Percentiles rank a stretch among this genome's conserved stretches.
These are phyloP conservation scores for Neosalanx taihuensis DNA, from an alignment of 2,797 vertebrate genomes.

Conservation along the genomic window DNA sequence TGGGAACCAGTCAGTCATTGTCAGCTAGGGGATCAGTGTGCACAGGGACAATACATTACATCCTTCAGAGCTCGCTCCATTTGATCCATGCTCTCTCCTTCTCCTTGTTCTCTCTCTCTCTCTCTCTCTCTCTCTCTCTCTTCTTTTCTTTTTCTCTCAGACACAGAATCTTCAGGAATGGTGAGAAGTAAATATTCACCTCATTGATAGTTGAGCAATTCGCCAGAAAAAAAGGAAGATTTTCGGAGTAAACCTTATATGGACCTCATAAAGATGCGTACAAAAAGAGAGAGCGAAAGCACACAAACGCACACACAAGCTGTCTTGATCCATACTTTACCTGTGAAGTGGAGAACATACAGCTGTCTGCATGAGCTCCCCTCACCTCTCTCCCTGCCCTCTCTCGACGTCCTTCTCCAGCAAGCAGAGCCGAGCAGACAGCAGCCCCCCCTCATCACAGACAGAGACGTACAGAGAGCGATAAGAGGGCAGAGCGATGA, in stretches of 20 bases:
- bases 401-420: slow-evolving; percentile 47
- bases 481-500: slow-evolving; percentile 65
- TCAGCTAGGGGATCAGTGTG: no score
- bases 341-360: no score
- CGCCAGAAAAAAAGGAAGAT: no score
- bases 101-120: not conserved
- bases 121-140: not conserved
- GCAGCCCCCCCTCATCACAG: slow-evolving; percentile 51
- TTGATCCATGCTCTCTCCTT: not conserved
- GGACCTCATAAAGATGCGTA: not conserved
- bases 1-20: not conserved
- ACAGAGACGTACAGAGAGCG: slow-evolving; percentile 65
- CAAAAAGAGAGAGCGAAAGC: not conserved
- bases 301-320: slow-evolving; percentile 11
- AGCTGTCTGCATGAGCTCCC: not conserved
- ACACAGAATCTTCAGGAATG: not conserved
- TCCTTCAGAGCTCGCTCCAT: no score
- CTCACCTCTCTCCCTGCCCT: slow-evolving; percentile 28
- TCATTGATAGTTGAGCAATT: not conserved
- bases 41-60: no score
- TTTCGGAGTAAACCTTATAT: not conserved
- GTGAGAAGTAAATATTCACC: no score
- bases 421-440: slow-evolving; percentile 58
- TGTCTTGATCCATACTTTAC: not conserved
- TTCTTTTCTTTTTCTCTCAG: not conserved